Percentiles rank a stretch among this genome's conserved stretches.
These are phyloP conservation scores for Pelodiscus sinensis DNA, from an alignment of 2,113 vertebrate genomes.

Conservation along the genomic window DNA sequence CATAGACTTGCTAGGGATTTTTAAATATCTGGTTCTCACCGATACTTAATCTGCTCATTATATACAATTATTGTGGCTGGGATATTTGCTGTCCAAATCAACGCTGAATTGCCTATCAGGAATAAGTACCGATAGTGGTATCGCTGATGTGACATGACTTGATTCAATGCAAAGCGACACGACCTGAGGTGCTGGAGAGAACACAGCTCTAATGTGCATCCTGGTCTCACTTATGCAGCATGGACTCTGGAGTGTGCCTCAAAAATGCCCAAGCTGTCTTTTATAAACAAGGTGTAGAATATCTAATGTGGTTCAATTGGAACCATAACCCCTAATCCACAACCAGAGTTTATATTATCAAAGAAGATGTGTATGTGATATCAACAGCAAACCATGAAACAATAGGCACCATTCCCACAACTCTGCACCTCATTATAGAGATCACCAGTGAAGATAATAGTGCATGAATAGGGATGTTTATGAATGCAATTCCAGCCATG, in stretches of 20 bases:
- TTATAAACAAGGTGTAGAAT: slow-evolving; percentile 37
- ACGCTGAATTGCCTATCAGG: slow-evolving; percentile 63
- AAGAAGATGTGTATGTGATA: neutral
- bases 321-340: neutral
- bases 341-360: neutral
- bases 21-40: slow-evolving; percentile 66
- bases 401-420: neutral
- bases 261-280: slow-evolving; percentile 4
- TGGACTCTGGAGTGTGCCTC: neutral
- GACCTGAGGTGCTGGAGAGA: slow-evolving; percentile 66
- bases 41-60: slow-evolving; percentile 70
- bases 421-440: neutral
- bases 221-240: slow-evolving; percentile 27
- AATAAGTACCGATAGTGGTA: slow-evolving; percentile 51
- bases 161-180: slow-evolving; percentile 56
- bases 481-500: neutral
- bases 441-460: slow-evolving; percentile 17
- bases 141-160: slow-evolving; percentile 70
- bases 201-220: neutral
- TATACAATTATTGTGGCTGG: slow-evolving; percentile 69
- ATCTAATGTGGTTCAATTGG: slow-evolving; percentile 10
- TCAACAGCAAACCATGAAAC: neutral
- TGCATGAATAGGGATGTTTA: neutral
- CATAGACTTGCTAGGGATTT: slow-evolving; percentile 25
- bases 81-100: slow-evolving; percentile 72